phyloP scores from a whole-genome alignment of 2,888 invertebrate species.

The Scrobipalpa atriplicella region DNA sequence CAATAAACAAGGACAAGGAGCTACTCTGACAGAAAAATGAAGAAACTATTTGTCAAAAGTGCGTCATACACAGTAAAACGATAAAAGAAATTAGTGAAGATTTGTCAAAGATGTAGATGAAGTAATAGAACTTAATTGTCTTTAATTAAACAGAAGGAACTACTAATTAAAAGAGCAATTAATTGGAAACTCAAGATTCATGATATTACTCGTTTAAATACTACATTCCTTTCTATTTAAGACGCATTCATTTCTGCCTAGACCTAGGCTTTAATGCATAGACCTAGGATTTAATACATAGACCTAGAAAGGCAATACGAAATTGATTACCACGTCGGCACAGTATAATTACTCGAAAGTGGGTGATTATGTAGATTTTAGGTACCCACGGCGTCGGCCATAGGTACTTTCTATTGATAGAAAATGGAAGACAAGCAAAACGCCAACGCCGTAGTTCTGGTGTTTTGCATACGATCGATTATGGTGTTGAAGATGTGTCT shows the following conservation, averaged over 20 bases:
- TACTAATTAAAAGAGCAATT: not conserved
- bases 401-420: constrained; percentile 29
- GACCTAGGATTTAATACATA: constrained; percentile 19
- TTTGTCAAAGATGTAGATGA: not conserved
- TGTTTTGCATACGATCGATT: not conserved
- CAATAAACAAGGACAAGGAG: too few relatives aligned
- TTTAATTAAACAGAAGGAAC: not conserved
- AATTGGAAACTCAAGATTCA: constrained; percentile 6
- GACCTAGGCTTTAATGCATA: constrained; percentile 6
- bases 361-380: constrained; percentile 27
- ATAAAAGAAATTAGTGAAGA: too few relatives aligned
- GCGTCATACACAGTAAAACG: too few relatives aligned
- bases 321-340: constrained; percentile 22
- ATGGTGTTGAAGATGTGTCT: not conserved
- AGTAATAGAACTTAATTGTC: not conserved
- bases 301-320: constrained; percentile 24
- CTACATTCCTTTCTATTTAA: constrained; percentile 5
- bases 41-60: too few relatives aligned
- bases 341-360: constrained; percentile 28
- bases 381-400: constrained; percentile 7
- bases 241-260: constrained; percentile 6
- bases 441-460: not conserved
- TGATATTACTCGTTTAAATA: constrained; percentile 5
- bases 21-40: too few relatives aligned
- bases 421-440: constrained; percentile 17